These are phyloP conservation scores for Melierax canorus DNA, from an alignment of 2,113 vertebrate species.

Conservation along the genomic window DNA sequence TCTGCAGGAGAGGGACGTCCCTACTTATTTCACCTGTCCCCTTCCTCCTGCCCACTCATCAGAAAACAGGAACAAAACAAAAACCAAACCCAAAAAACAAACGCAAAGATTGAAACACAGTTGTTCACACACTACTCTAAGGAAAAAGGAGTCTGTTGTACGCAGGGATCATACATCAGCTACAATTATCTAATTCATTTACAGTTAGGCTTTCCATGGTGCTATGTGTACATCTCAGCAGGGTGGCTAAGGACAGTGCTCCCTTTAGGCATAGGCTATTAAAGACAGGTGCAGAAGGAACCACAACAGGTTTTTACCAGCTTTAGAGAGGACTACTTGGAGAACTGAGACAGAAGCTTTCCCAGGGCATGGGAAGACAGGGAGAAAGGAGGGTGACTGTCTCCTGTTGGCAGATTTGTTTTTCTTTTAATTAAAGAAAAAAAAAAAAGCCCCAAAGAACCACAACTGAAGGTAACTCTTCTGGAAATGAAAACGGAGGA, in stretches of 20 bases:
- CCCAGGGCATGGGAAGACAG: constrained; percentile 11
- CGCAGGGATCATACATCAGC: constrained; percentile 33
- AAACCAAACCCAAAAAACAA: neutral
- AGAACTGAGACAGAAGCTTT: constrained; percentile 40
- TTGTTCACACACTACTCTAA: constrained; percentile 16
- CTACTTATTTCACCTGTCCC: neutral
- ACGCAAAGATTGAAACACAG: neutral
- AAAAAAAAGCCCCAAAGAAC: constrained; percentile 32
- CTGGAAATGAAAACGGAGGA: constrained; percentile 59
- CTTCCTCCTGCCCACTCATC: neutral
- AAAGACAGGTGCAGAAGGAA: constrained; percentile 33
- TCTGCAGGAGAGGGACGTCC: neutral
- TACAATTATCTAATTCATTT: constrained; percentile 13
- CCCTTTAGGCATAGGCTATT: constrained; percentile 20
- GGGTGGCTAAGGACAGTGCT: constrained; percentile 36
- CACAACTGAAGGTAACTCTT: constrained; percentile 69
- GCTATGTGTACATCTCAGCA: neutral
- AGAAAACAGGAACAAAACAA: neutral
- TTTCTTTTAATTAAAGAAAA: neutral
- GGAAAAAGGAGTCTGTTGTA: constrained; percentile 28
- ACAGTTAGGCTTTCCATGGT: constrained; percentile 31
- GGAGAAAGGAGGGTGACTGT: constrained; percentile 21
- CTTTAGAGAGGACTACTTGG: constrained; percentile 36
- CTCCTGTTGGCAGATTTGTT: constrained; percentile 47
- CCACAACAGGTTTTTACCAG: neutral